Evolutionary conservation across 2,797 vertebrate species (phyloP).

Genomic region (Thalassophryne amazonica): DNA sequence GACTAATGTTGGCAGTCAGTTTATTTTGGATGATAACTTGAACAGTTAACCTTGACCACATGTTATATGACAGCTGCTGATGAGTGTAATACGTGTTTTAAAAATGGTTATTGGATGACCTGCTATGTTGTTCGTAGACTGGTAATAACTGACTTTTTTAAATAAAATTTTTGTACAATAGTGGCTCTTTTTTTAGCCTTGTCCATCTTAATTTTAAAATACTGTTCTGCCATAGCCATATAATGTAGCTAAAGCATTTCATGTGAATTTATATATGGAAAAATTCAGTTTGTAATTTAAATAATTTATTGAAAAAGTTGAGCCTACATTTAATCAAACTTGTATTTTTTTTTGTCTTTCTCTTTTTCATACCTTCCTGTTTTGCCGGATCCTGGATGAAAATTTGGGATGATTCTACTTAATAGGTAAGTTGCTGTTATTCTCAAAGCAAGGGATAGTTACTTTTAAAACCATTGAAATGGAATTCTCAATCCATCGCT

Average conservation of each 20-base stretch:
- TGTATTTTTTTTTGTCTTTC: neutral
- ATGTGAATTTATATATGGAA: neutral
- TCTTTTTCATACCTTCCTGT: slow-evolving; percentile 31
- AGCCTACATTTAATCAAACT: no score
- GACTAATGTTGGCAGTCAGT: neutral
- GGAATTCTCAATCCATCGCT: slow-evolving; percentile 39
- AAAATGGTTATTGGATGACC: slow-evolving; percentile 75
- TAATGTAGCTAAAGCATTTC: slow-evolving; percentile 1
- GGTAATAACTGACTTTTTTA: slow-evolving; percentile 55
- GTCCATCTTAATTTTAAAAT: slow-evolving; percentile 35
- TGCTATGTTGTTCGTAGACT: slow-evolving; percentile 40
- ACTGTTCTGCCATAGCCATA: neutral
- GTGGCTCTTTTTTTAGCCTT: slow-evolving; percentile 46
- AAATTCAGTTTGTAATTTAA: no score
- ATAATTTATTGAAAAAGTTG: no score
- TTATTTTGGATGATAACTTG: slow-evolving; percentile 10
- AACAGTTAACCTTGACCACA: slow-evolving; percentile 17
- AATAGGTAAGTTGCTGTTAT: slow-evolving; percentile 50
- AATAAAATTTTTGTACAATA: slow-evolving; percentile 58
- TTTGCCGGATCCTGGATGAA: slow-evolving; percentile 8
- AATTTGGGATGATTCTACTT: slow-evolving; percentile 14
- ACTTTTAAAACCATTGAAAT: slow-evolving; percentile 10
- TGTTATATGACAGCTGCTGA: slow-evolving; percentile 27
- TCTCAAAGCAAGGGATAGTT: no score
- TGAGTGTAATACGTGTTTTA: slow-evolving; percentile 53